phyloP scores from a whole-genome alignment of 2,888 invertebrate genomes.

The Pterobdella sp. region DNA sequence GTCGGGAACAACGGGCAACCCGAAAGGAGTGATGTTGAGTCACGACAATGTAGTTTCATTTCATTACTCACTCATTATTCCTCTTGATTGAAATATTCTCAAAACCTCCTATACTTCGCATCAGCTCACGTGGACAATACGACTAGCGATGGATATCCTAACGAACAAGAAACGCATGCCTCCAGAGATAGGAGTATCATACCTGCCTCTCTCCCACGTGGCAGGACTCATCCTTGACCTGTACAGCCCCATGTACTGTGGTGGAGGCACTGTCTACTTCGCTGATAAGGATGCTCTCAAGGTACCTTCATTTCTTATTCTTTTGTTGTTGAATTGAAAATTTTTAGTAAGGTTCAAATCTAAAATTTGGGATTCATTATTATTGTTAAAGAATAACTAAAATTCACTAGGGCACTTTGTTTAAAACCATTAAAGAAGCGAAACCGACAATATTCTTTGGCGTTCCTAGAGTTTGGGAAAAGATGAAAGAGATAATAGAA shows the following conservation, averaged over 20 bases:
- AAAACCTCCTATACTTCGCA: neutral
- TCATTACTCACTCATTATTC: neutral
- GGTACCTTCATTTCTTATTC: neutral
- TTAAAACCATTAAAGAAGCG: constrained; percentile 55
- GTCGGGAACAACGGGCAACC: constrained; percentile 25
- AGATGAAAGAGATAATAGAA: constrained; percentile 83
- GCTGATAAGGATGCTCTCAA: constrained; percentile 14
- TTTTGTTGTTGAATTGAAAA: neutral
- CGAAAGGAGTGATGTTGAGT: constrained; percentile 27
- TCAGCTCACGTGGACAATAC: neutral
- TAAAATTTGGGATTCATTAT: neutral
- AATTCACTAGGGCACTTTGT: constrained; percentile 51
- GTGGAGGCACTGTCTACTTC: constrained; percentile 21
- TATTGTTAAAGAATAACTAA: neutral
- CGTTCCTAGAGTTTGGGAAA: constrained; percentile 86
- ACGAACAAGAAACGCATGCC: neutral
- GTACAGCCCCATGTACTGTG: constrained; percentile 13
- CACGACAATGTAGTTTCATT: constrained; percentile 22
- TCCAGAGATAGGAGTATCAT: constrained; percentile 7
- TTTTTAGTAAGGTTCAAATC: neutral
- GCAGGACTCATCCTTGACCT: constrained; percentile 10
- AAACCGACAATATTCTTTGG: constrained; percentile 75
- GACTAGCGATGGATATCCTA: neutral
- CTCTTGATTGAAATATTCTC: neutral
- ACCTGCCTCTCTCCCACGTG: constrained; percentile 15